Base-by-base conservation (phyloP, 2,797 vertebrate genomes). In the Echiichthys vipera region DNA sequence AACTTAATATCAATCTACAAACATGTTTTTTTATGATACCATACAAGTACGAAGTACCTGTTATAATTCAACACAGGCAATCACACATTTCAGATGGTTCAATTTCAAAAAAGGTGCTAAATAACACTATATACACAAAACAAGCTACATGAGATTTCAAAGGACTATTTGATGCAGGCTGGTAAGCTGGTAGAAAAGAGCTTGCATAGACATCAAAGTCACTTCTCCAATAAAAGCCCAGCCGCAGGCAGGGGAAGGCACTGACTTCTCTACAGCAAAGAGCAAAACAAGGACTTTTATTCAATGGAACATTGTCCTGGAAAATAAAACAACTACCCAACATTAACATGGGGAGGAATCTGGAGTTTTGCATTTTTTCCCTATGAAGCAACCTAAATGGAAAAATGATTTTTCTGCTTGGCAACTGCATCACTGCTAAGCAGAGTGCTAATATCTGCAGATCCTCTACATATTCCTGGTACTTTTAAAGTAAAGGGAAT, bases 171-270 rank as follows among this genome's bases (percentile, higher is more conserved):
- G 88, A 92, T 88, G 91, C 86, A 92, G 89, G 92, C 92, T 94
- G 88, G 92, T 93, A 89, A 90, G 91, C 91, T 93, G 91, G 91
- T 93, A 92, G 91, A 91, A 93, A 92, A 93, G 90, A 91, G 91
- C 93, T 95, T 94, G 94, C 93, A 94, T 95, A 94, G 94, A 92
- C 94, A 91, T 89, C 89, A 92, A 93, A 93, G 89, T 93, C 90
- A 90, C 87, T 89, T 90, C 86, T 93, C 88, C 91, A 90, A 92
- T 91, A 91, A 92, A 92, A 92, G 84, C 89, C 92, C 90, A 87
- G 91, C 90, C 87, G 70, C 85, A 92, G 93, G 91, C 92, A 59
- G 91, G 88, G 88, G 88, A 94, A 95, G 93, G 94, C 93, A 95
- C 93, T 90, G 91, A 89, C 91, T 91, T 90, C 86, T 92, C 88